Base-by-base conservation (phyloP, 2,888 invertebrate genomes). In the Cryptocheilus praepositus region DNA sequence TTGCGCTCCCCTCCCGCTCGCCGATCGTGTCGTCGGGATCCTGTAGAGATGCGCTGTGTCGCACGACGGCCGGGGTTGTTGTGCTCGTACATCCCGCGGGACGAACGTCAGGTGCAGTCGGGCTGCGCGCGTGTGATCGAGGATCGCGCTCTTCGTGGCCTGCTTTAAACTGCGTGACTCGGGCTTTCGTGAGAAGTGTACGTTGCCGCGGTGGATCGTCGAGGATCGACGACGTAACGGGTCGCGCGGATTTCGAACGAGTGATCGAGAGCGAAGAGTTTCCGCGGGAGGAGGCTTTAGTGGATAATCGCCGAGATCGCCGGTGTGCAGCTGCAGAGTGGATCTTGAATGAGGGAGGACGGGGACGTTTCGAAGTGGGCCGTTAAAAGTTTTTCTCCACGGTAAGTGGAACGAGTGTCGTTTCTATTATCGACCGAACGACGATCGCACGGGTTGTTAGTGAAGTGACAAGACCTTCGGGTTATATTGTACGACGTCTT, bases 61-160 rank as follows among this genome's bases (percentile, higher is more conserved):
- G 11, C 11, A 16, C 7, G 2, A 16, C 2, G 16, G 36, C 2
- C 49, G 49, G 49, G 5, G 16, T 25, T 36, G 36, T 36, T 36
- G 49, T 49, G 16, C 49, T 18, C 11, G 11, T n/a, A 49, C 18
- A 13, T 18, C 49, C 49, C 49, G 49, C 4, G 18, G 16, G 16
- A 49, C 49, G 49, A 46, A 25, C 44, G 45, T 46, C 45, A 45
- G 8, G 57, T 58, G 45, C 57, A 45, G 57, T 58, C 19, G 57
- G 36, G 7, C 11, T n/a, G n/a, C 45, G 22, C 57, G 57, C 57
- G 57, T 58, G 57, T 58, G 44, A 58, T 58, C 57, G 57, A 45
- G 57, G 22, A 13, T 22, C 46, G 57, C 25, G 46, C 45, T 36
- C 11, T 36, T 58, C 25, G 46, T 21, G 8, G n/a, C 46, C 22